phyloP scores from a whole-genome alignment of 2,888 invertebrate species.

The Artemia sp. region DNA sequence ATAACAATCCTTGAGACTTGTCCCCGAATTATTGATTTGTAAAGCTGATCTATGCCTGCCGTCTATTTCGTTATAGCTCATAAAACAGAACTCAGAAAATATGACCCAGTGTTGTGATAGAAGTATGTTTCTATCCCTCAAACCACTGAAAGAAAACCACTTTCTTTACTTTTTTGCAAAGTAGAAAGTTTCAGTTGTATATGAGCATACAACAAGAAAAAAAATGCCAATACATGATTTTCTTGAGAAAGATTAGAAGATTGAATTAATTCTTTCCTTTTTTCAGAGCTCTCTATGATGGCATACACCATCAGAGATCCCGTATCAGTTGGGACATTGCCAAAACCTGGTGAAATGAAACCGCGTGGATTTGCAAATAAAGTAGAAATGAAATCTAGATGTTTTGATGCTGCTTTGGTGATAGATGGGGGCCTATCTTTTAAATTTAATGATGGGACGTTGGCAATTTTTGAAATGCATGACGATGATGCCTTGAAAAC shows the following conservation, averaged over 20 bases:
- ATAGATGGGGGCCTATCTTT: conserved; percentile 88
- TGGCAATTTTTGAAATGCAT: conserved; percentile 60
- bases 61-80: background rate
- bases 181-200: too few species aligned
- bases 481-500: conserved; percentile 77
- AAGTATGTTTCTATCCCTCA: background rate
- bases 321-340: conserved; percentile 70
- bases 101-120: conserved; percentile 11
- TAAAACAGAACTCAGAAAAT: conserved; percentile 11
- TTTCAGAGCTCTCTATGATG: conserved; percentile 52
- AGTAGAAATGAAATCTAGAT: conserved; percentile 66
- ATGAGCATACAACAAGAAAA: too few species aligned
- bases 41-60: too few species aligned
- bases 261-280: conserved; percentile 23
- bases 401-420: conserved; percentile 77
- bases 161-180: too few species aligned
- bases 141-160: too few species aligned
- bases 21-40: too few species aligned
- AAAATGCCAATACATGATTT: too few species aligned
- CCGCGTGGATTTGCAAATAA: conserved; percentile 57
- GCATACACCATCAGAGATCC: conserved; percentile 87
- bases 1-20: too few species aligned
- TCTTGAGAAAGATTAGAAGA: background rate
- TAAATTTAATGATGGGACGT: conserved; percentile 82
- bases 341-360: conserved; percentile 48